Evolutionary conservation across 2,888 invertebrate genomes (phyloP), one percentile per base, ranked within the genome.

Genomic region (Galeopsomyia nigrocyanea): DNA sequence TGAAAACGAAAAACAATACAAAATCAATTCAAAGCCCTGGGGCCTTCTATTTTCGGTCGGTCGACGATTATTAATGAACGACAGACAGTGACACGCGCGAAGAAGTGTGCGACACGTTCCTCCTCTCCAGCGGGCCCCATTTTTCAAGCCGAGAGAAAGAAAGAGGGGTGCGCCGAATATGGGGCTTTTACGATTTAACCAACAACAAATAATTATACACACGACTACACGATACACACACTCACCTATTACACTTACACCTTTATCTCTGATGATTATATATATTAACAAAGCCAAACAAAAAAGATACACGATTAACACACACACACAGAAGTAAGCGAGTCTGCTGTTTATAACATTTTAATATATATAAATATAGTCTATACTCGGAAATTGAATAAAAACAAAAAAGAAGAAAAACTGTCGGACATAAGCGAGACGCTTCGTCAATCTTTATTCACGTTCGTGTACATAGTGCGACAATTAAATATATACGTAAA

Each of bases 11-110:
- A 62, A 53, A 26, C 68, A 60, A 46, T 68, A 56, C 47, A 77
- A 77, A 78, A 78, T 75, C 76, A 78, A 81, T 82, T 80, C 79
- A 79, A 39, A 82, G 84, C 84, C 84, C 84, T 82, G 84, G 85
- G 85, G 84, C 83, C 84, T 83, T 82, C 82, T 80, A 81, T 81
- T 84, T 82, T 39, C 39, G 13, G 39, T 39, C 39, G 39, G 39
- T 39, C 13, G 39, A 13, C 13, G 39, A 31, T 31, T 31, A 31
- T 10, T 7, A 10, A 9, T 39, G 13, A 39, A 39, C 39, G 39
- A 39, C 39, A 10, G 39, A 39, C 39, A 39, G 39, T 5, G 10
- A 39, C 39, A 7, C 13, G 39, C n/a, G n/a, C n/a, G n/a, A n/a
- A n/a, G n/a, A n/a, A n/a, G n/a, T 68, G 71, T 73, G 72, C 68